Percentiles rank a stretch among this genome's conserved stretches.
These are phyloP conservation scores for Actinia tenebrosa DNA, from an alignment of 64 coral and sea anemone genomes.

Conservation along the genomic window DNA sequence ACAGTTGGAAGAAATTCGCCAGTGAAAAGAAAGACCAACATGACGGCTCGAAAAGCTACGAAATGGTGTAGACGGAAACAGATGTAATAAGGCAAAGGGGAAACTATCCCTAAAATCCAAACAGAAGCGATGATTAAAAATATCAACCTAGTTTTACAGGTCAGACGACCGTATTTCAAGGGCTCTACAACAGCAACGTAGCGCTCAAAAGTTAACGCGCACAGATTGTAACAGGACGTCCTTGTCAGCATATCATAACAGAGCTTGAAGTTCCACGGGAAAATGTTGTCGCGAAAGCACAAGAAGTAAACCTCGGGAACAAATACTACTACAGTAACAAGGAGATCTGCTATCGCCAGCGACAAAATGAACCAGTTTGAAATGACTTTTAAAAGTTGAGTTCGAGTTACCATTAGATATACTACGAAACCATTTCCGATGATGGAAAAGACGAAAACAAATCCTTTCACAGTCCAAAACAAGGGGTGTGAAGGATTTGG, in stretches of 20 bases:
- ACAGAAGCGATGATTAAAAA: neutral
- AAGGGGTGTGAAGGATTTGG: neutral
- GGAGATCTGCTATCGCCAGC: slow-evolving; percentile 30
- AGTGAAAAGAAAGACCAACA: neutral
- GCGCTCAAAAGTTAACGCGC: slow-evolving; percentile 15
- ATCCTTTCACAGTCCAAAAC: neutral
- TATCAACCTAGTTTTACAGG: neutral
- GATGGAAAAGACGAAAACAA: neutral
- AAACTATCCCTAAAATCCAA: neutral
- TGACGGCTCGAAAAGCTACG: neutral
- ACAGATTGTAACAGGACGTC: neutral
- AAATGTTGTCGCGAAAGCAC: neutral
- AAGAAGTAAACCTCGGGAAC: neutral
- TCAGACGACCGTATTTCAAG: slow-evolving; percentile 10
- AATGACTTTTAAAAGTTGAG: slow-evolving; percentile 5
- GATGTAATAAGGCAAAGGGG: neutral
- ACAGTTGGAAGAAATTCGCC: neutral
- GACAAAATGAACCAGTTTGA: slow-evolving; percentile 48
- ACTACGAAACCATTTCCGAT: slow-evolving; percentile 36
- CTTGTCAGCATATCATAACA: neutral
- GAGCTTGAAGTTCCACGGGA: neutral
- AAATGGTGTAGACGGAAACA: neutral
- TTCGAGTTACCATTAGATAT: slow-evolving; percentile 3
- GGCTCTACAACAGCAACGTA: slow-evolving; percentile 8
- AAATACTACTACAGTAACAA: neutral